Conservation (phyloP, 92 coral and sea anemone genomes). For the Epizoanthus rinbou region DNA sequence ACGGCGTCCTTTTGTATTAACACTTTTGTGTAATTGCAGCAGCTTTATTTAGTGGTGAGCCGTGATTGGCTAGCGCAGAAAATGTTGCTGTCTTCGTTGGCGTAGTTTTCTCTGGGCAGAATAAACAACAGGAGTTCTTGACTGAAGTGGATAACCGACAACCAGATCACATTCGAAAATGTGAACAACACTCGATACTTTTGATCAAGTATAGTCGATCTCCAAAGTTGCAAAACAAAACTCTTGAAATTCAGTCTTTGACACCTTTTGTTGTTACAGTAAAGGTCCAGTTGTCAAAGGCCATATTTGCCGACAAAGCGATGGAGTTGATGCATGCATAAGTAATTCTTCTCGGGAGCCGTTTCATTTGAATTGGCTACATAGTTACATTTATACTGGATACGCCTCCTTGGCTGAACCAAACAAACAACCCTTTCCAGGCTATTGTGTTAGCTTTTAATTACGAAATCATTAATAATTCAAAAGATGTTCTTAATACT, state of each 20-base stretch:
- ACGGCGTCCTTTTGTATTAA: conserved; percentile 37
- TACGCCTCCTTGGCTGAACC: conserved; percentile 33
- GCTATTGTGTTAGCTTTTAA: conserved; percentile 59
- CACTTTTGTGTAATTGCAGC: conserved; percentile 45
- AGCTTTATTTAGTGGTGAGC: conserved; percentile 23
- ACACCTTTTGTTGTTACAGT: conserved; percentile 41
- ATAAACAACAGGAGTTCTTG: conserved; percentile 1
- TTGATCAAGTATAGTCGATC: not conserved
- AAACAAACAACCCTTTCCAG: conserved; percentile 32
- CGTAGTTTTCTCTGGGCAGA: not conserved
- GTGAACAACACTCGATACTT: not conserved
- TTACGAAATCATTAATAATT: conserved; percentile 68
- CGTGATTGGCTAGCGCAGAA: conserved; percentile 38
- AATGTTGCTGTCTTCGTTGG: conserved; percentile 37
- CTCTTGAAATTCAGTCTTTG: conserved; percentile 41
- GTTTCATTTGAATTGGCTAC: conserved; percentile 60
- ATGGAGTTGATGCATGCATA: conserved; percentile 39
- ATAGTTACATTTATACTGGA: conserved; percentile 65
- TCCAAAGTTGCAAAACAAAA: conserved; percentile 25
- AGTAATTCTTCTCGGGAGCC: conserved; percentile 31
- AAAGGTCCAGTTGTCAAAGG: conserved; percentile 24
- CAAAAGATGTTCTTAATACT: conserved; percentile 46
- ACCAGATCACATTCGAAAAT: not conserved
- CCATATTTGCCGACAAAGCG: conserved; percentile 40
- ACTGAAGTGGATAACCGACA: not conserved